These are phyloP conservation scores for Nasua narica DNA, from an alignment of 2,797 vertebrate species.

Conservation along the genomic window DNA sequence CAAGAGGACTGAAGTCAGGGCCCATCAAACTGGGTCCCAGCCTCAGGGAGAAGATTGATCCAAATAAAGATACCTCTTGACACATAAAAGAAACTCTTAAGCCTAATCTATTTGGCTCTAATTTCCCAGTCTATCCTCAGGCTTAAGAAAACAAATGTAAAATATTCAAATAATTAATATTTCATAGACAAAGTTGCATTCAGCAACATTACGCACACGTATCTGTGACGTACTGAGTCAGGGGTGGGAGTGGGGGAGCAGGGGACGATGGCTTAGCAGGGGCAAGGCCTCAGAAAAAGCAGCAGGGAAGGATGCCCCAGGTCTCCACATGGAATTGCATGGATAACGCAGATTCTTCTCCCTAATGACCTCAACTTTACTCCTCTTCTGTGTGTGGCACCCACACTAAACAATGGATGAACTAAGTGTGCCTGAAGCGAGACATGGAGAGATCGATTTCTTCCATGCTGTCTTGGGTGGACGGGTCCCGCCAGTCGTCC, in stretches of 20 bases:
- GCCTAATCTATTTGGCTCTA: not conserved
- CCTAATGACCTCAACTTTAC: not conserved
- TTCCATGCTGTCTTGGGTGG: not conserved
- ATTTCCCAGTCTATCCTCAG: not conserved
- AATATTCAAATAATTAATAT: not conserved
- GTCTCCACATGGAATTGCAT: not conserved
- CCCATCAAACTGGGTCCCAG: not conserved
- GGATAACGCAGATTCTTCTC: not conserved
- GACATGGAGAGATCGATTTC: not conserved
- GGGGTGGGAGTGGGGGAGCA: rapidly evolving
- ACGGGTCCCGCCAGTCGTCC: not conserved
- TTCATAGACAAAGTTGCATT: not conserved
- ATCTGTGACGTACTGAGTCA: not conserved
- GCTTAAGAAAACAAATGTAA: not conserved
- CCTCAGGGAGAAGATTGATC: not conserved
- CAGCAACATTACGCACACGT: not conserved
- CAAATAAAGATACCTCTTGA: not conserved
- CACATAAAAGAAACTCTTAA: not conserved
- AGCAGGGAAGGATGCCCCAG: not conserved
- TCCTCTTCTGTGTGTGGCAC: not conserved
- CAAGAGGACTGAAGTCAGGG: not conserved
- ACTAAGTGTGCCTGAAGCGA: not conserved
- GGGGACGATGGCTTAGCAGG: not conserved
- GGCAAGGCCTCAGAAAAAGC: not conserved
- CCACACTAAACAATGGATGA: not conserved